A percentile compares a stretch with the other conserved stretches of the same genome.
Evolutionary conservation across 2,888 invertebrate genomes (phyloP).

Genomic region (Norana najaformis): DNA sequence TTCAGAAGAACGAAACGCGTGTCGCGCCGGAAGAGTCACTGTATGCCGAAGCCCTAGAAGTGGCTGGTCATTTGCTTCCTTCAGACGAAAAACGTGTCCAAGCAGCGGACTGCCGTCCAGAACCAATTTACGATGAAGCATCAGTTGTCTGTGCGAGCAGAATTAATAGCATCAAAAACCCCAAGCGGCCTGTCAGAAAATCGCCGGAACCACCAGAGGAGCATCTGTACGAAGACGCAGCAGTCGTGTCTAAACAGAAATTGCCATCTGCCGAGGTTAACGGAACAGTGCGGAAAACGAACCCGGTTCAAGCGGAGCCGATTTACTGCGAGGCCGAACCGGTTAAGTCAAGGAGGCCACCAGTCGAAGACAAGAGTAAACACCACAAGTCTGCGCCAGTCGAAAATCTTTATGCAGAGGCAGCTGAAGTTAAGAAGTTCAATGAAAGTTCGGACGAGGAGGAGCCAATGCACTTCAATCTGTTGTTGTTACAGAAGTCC

Average conservation of each 20-base stretch:
- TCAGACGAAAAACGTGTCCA: neutral
- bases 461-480: neutral
- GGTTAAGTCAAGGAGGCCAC: neutral
- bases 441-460: neutral
- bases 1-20: neutral
- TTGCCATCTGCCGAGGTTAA: neutral
- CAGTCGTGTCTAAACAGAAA: neutral
- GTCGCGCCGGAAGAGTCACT: neutral
- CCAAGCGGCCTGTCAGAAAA: neutral
- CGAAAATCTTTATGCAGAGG: neutral
- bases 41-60: neutral
- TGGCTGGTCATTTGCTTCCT: neutral
- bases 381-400: neutral
- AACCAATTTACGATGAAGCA: slow-evolving; percentile 10
- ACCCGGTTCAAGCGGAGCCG: neutral
- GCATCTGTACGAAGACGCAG: neutral
- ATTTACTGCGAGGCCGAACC: slow-evolving; percentile 7
- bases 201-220: neutral
- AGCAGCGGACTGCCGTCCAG: neutral
- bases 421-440: neutral
- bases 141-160: neutral
- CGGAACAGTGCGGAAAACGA: neutral
- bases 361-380: neutral
- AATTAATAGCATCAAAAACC: neutral
- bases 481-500: neutral